Evolutionary conservation across 2,797 vertebrate species (phyloP).

Genomic region (Ibycter americanus): DNA sequence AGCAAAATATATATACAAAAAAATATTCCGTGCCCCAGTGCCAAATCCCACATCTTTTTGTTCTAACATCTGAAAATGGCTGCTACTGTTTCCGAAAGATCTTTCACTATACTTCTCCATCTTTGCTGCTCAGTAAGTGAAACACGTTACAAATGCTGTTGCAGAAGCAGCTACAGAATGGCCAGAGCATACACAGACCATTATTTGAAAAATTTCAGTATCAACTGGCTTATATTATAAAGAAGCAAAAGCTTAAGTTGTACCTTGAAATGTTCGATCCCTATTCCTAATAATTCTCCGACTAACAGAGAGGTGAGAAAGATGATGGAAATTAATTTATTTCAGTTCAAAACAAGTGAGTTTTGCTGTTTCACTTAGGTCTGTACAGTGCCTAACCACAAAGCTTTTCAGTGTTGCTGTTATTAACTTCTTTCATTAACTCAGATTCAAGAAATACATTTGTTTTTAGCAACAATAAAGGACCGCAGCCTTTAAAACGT

Average conservation of each 20-base stretch:
- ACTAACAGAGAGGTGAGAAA: conserved; percentile 22
- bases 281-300: conserved; percentile 35
- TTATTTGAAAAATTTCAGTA: background rate
- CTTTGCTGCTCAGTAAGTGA: conserved; percentile 44
- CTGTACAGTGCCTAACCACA: conserved; percentile 35
- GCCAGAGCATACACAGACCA: conserved; percentile 1
- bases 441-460: conserved; percentile 70
- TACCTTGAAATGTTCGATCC: conserved; percentile 8
- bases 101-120: conserved; percentile 44
- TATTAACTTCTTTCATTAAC: conserved; percentile 78
- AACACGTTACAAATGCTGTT: conserved; percentile 52
- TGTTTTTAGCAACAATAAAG: conserved; percentile 72
- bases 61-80: conserved; percentile 54
- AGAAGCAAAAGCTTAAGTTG: conserved; percentile 23
- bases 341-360: conserved; percentile 33
- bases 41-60: conserved; percentile 33
- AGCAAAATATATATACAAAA: background rate
- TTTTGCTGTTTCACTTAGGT: background rate
- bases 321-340: conserved; percentile 28
- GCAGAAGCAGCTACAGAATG: conserved; percentile 57
- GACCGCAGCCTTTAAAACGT: conserved; percentile 73
- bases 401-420: conserved; percentile 42
- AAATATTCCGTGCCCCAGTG: background rate
- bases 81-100: conserved; percentile 45
- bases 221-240: conserved; percentile 16